Percentiles rank a stretch among this genome's conserved stretches.
Evolutionary conservation across 1,140 invertebrate genomes (phyloP).

Genomic region (Drosophila tristis): DNA sequence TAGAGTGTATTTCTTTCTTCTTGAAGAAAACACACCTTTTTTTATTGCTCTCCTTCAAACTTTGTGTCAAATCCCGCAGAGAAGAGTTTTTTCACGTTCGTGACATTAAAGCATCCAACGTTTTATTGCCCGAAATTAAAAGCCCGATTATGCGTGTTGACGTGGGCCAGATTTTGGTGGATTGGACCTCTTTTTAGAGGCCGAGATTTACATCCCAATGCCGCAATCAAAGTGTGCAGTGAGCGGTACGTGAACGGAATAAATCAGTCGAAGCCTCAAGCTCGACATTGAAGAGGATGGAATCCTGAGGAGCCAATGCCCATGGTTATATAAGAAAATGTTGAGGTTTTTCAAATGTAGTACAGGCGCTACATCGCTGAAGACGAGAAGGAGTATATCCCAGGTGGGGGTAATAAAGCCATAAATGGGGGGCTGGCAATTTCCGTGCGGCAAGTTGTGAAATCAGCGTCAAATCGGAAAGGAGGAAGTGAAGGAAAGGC

Average conservation of each 20-base stretch:
- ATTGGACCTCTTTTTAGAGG: constrained; percentile 21
- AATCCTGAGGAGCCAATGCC: constrained; percentile 10
- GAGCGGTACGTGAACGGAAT: constrained; percentile 49
- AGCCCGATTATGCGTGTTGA: constrained; percentile 57
- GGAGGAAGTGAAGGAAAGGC: neutral
- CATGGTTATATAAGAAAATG: constrained; percentile 35
- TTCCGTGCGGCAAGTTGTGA: constrained; percentile 54
- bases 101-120: constrained; percentile 34
- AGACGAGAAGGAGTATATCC: neutral
- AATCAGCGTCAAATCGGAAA: constrained; percentile 42
- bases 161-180: constrained; percentile 40
- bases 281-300: constrained; percentile 16
- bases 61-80: constrained; percentile 16
- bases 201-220: constrained; percentile 50
- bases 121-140: constrained; percentile 58
- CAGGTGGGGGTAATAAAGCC: constrained; percentile 18
- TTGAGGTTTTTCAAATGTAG: constrained; percentile 35
- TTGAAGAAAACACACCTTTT: no score
- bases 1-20: no score
- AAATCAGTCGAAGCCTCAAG: constrained; percentile 36
- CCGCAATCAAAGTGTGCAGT: constrained; percentile 54
- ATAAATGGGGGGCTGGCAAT: constrained; percentile 53
- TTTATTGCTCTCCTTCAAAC: no score
- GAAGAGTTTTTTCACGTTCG: constrained; percentile 19
- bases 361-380: neutral